Conservation (phyloP, 30 jellyfish, hydroid and myxozoan species). For the Hydractinia echinata region DNA sequence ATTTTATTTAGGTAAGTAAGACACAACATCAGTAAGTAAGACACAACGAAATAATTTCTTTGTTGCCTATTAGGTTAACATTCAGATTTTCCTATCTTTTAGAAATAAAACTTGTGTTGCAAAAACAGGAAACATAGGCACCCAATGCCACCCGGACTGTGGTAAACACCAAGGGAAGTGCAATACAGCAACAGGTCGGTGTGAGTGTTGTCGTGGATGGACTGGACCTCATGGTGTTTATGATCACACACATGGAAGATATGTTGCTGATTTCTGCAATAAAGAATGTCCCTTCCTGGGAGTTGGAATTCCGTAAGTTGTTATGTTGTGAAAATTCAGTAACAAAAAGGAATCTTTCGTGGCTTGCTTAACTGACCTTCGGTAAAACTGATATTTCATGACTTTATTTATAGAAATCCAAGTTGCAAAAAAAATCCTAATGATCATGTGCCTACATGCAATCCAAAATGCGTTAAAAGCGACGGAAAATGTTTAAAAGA, state of each 20-base stretch:
- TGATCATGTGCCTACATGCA: constrained; percentile 5
- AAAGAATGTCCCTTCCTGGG: constrained; percentile 8
- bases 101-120: constrained; percentile 5
- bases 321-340: not conserved
- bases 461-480: not conserved
- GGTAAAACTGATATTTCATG: not conserved
- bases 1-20: too few relatives aligned
- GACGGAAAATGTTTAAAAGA: constrained; percentile 18
- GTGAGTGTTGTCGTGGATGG: constrained; percentile 11
- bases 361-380: not conserved
- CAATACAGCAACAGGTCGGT: not conserved
- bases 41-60: not conserved
- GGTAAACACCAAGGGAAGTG: constrained; percentile 6
- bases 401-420: not conserved
- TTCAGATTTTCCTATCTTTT: not conserved
- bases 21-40: too few relatives aligned
- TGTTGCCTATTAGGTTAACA: not conserved
- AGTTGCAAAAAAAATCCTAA: not conserved
- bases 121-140: too few relatives aligned
- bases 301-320: not conserved
- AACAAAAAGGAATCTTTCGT: not conserved
- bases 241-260: not conserved
- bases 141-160: not conserved
- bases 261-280: not conserved
- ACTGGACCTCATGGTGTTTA: constrained; percentile 10